Evolutionary conservation across 2,888 invertebrate species (phyloP), one percentile per base, ranked within the genome.

Genomic region (Meiosimyza platycephala): DNA sequence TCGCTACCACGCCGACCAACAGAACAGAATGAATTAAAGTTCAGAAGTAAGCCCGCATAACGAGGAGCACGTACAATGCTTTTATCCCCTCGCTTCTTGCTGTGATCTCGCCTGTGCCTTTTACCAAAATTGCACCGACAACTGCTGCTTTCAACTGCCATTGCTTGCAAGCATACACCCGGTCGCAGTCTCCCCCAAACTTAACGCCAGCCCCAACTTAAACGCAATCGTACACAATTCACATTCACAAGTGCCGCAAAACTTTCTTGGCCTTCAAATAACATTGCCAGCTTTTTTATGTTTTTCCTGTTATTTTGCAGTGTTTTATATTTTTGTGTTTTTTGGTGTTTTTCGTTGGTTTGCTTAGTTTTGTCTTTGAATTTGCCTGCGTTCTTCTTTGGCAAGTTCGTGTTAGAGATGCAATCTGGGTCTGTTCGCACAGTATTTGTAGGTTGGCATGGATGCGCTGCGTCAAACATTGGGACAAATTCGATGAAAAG

Each of bases 321-420:
- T 48, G 40, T 63, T 48, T 63, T 40, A 50, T 48, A 12, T 60
- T 62, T 40, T 7, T 76, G 72, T 48, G n/a, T 60, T 62, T 40
- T 40, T 76, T 73, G 74, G 78, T 74, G 75, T 64, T 75, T 77
- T 75, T 68, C 18, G 62, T 72, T 73, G 54, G 48, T 40, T 22
- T 28, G 54, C 54, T 51, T 18, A 52, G 72, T 54, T 65, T 74
- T 52, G 70, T 63, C 62, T 70, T 28, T 52, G 70, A 52, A 64
- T 64, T 64, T 64, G 64, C 64, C 33, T 64, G 51, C 15, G 50
- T 64, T 51, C 64, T 40, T 40, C 40, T 40, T 40, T 40, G 51
- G 64, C 64, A 64, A 50, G 64, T 28, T 62, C 33, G 33, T 28
- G 64, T 40, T 63, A 48, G 18, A 47, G 63, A 63, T 63, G 63